Evolutionary conservation across 2,888 invertebrate genomes (phyloP), one percentile per base, ranked within the genome.

Genomic region (Agriotes lineatus): DNA sequence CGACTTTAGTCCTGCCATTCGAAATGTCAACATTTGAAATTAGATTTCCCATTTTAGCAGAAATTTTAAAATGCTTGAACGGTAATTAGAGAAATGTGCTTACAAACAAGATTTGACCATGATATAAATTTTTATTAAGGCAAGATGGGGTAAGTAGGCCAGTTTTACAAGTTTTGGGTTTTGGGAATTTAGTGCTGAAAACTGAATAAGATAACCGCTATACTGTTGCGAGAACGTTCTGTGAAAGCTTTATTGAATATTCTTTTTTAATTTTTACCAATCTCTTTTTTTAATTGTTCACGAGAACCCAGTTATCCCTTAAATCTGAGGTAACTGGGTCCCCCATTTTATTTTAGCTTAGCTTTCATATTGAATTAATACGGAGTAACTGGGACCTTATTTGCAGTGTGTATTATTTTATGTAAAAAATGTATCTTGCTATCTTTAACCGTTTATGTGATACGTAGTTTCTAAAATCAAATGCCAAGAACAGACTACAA

Each of bases 301-400:
- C 37, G 37, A 37, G 37, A n/a, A n/a, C 37, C 37, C 37, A 37
- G 37, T 37, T 37, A 37, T 37, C 37, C 37, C 37, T 37, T 37
- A n/a, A 37, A 37, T 37, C 10, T n/a, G 37, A n/a, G 37, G 37
- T 6, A n/a, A 37, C 37, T 37, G 37, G 37, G 37, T n/a, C 37
- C 37, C 37, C 37, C 12, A 25, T 25, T 25, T 25, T 25, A 25
- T 25, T 25, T 25, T 25, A 25, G 25, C 25, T 25, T 25, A 25
- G 25, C 25, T 25, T 25, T 25, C 25, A 25, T 25, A 25, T 25
- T 25, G 25, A 25, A 25, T 25, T 25, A 25, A 25, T 25, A 25
- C 25, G 25, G 25, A 25, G 25, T 25, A 25, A 25, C 25, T 25
- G 25, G 25, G 25, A 25, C 25, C 25, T 7, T 25, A 25, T 37